Evolutionary conservation across 2,113 vertebrate genomes (phyloP).

Genomic region (Oenanthe melanoleuca): DNA sequence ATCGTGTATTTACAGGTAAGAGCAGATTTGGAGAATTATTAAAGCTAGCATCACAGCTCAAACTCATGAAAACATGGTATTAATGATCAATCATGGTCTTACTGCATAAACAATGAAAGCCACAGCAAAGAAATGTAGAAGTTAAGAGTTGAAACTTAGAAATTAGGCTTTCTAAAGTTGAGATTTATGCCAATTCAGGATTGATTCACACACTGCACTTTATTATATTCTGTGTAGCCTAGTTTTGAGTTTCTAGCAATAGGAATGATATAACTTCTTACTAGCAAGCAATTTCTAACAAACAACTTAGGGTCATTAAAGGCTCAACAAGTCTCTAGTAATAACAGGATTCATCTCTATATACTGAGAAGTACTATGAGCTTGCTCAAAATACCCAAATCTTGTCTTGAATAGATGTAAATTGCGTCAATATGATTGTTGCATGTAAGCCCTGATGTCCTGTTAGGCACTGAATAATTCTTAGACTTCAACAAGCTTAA

Average conservation of each 20-base stretch:
- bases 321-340: background rate
- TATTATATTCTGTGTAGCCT: background rate
- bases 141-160: background rate
- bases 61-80: background rate
- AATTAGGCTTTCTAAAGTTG: background rate
- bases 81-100: background rate
- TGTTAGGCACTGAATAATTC: background rate
- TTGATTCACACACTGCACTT: background rate
- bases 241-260: background rate
- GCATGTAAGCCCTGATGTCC: background rate
- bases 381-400: background rate
- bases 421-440: background rate
- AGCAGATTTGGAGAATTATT: background rate
- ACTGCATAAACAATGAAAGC: background rate
- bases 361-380: background rate
- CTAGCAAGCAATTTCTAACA: background rate
- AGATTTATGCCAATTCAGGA: background rate
- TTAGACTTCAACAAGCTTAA: background rate
- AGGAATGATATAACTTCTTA: background rate
- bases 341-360: background rate
- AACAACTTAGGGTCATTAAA: background rate
- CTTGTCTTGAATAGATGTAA: background rate
- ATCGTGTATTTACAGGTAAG: background rate
- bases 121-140: background rate
- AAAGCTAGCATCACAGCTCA: background rate